Percentiles rank a stretch among this genome's conserved stretches.
Conservation (phyloP, 2,113 vertebrate genomes). For the Tachysurus fulvidraco region DNA sequence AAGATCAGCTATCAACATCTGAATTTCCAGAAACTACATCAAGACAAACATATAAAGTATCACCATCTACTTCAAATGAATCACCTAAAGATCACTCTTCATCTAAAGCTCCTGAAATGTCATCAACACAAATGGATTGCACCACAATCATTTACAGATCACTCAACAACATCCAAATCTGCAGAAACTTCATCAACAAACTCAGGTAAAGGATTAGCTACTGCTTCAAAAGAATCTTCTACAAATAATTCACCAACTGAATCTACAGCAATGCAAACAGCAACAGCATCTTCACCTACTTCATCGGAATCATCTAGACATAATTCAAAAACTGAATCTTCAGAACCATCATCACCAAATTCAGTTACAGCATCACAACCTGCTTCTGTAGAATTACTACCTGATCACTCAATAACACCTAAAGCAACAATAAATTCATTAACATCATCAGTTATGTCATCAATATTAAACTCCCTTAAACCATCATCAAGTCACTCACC, state of each 20-base stretch:
- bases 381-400: too few relatives aligned
- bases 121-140: not conserved
- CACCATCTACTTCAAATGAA: not conserved
- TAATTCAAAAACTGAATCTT: too few relatives aligned
- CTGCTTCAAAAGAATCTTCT: not conserved
- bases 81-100: not conserved
- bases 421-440: too few relatives aligned
- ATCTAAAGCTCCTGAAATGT: not conserved
- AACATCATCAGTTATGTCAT: too few relatives aligned
- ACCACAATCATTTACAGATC: not conserved
- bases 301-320: too few relatives aligned
- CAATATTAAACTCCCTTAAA: too few relatives aligned
- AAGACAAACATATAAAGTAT: not conserved
- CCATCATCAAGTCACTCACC: not conserved
- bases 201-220: not conserved
- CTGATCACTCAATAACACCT: too few relatives aligned
- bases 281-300: not conserved
- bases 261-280: not conserved
- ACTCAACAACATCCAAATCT: not conserved
- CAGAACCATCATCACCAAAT: too few relatives aligned
- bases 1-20: not conserved
- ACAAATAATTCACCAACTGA: not conserved
- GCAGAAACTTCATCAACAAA: not conserved
- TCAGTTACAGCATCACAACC: too few relatives aligned
- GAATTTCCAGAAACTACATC: not conserved